Conservation (phyloP, 2,113 vertebrate genomes). For the Actenoides lindsayi region DNA sequence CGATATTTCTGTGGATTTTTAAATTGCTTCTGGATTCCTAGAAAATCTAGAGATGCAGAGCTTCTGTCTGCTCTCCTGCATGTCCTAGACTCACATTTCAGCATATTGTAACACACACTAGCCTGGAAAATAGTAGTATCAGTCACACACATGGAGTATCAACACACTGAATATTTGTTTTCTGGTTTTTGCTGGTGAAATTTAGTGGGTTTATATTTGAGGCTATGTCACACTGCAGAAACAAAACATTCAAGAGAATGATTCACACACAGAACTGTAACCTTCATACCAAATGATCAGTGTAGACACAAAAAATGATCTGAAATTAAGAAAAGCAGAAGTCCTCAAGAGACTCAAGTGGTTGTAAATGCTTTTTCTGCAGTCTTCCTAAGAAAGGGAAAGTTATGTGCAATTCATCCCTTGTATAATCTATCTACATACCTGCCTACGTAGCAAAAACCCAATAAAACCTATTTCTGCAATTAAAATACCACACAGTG, state of each 20-base stretch:
- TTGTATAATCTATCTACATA: background rate
- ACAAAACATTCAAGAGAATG: background rate
- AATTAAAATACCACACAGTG: background rate
- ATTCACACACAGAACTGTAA: background rate
- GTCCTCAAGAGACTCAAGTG: background rate
- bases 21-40: background rate
- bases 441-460: background rate
- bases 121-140: background rate
- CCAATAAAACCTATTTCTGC: background rate
- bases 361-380: background rate
- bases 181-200: background rate
- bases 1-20: background rate
- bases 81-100: background rate
- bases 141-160: background rate
- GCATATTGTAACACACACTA: background rate
- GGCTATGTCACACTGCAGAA: background rate
- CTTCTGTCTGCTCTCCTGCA: background rate
- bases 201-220: background rate
- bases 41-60: background rate
- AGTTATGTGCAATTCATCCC: background rate
- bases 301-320: background rate
- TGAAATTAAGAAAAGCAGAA: background rate
- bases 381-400: background rate
- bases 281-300: background rate
- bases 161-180: background rate